Base-by-base conservation (phyloP, 1,140 invertebrate species). In the Pseudomyrmex gracilis region DNA sequence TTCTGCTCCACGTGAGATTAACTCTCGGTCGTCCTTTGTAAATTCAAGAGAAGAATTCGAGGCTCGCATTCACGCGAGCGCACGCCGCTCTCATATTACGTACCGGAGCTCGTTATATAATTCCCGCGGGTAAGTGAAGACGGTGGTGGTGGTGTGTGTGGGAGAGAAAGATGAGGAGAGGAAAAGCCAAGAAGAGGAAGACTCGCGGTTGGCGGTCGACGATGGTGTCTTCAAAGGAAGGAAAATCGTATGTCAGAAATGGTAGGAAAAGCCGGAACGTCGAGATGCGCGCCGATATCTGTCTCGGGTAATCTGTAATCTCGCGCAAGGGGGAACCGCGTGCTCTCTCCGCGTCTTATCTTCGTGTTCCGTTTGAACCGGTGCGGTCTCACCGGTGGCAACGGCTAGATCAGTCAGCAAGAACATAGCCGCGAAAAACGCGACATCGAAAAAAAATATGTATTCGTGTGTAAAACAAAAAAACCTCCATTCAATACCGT, bases 1-100 rank as follows among this genome's bases (percentile, higher is more conserved):
- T 87, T 84, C 73, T 61, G 73, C 55, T 71, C 53, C 70, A 57
- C 49, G 71, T 77, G 66, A 87, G 82, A 88, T 88, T 88, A 88
- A 88, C 83, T 87, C 68, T 63, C 68, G 43, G 67, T 84, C 68
- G 82, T 84, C 67, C 85, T 87, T 87, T 87, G 82, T 87, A 85
- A 88, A 87, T 88, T 85, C 71, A 20, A 45, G 58, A 22, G 63
- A 71, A 87, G 66, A 85, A 87, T 85, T 87, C 82, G 68, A 70
- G 47, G 5, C 53, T 49, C 45, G 51, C 51, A 49, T 45, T n/a
- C 70, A 53, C 74, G 58, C 63, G 45, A 57, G 55, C 49, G 47
- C 49, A 53, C 74, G 58, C 63, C 61, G 49, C 49, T 55, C 49
- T 74, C 74, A 51, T 85, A 80, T 87, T 80, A 87, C 61, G 60